phyloP scores from a whole-genome alignment of 2,888 invertebrate genomes.

The Lymantria monacha region DNA sequence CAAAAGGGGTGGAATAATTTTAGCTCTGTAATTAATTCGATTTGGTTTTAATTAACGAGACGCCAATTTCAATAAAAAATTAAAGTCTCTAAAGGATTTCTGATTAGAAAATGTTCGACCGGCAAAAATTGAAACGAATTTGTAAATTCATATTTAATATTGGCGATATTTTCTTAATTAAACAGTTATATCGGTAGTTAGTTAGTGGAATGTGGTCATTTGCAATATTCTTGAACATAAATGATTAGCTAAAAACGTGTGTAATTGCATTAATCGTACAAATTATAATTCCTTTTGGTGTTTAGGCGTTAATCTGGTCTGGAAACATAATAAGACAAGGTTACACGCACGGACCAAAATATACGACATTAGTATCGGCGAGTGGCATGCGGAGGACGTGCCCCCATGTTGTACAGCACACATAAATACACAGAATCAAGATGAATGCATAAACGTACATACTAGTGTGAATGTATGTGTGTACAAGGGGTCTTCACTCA shows the following conservation, averaged over 20 bases:
- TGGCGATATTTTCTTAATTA: background rate
- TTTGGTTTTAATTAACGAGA: slow-evolving; percentile 75
- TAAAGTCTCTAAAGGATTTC: slow-evolving; percentile 68
- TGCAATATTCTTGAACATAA: background rate
- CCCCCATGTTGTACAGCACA: slow-evolving; percentile 44
- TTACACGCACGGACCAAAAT: slow-evolving; percentile 60
- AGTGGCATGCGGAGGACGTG: slow-evolving; percentile 61
- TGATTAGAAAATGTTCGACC: slow-evolving; percentile 59
- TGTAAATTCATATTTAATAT: slow-evolving; percentile 5
- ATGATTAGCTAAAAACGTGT: too few relatives aligned
- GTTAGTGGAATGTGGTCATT: background rate
- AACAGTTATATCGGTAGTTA: background rate
- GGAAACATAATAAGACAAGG: slow-evolving; percentile 60
- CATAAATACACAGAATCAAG: slow-evolving; percentile 63
- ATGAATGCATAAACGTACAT: slow-evolving; percentile 50
- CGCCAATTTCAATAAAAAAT: slow-evolving; percentile 73
- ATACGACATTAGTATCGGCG: slow-evolving; percentile 68
- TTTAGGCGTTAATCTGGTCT: too few relatives aligned
- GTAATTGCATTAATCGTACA: too few relatives aligned
- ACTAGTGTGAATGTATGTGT: slow-evolving; percentile 39
- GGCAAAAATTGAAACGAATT: slow-evolving; percentile 44
- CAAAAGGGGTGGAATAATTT: slow-evolving; percentile 63
- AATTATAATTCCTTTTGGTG: too few relatives aligned
- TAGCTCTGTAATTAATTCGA: slow-evolving; percentile 71
- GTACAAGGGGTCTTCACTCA: slow-evolving; percentile 44